Conservation (phyloP, 2,888 invertebrate genomes). For the Calameuta idolon region DNA sequence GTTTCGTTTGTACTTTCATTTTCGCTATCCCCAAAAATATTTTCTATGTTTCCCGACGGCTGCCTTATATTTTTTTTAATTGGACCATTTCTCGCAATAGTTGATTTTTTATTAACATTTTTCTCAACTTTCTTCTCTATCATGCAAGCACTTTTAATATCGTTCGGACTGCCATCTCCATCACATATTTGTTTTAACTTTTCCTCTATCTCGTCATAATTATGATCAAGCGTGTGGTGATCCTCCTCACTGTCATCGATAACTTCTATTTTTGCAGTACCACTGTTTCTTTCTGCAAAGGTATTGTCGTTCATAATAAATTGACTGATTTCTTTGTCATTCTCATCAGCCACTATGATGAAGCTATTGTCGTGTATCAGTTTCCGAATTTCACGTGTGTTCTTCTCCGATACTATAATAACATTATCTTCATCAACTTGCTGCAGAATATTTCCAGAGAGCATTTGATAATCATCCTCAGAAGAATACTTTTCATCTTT, state of each 20-base stretch:
- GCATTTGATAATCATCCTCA: constrained; percentile 11
- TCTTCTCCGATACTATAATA: constrained; percentile 40
- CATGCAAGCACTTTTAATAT: constrained; percentile 4
- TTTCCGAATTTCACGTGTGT: constrained; percentile 34
- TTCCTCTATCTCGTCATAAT: constrained; percentile 56
- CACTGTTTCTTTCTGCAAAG: constrained; percentile 3
- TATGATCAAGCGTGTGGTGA: constrained; percentile 33
- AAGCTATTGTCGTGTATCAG: constrained; percentile 32
- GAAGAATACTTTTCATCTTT: not conserved
- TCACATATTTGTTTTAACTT: constrained; percentile 48
- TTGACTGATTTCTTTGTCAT: constrained; percentile 32
- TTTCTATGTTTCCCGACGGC: constrained; percentile 16
- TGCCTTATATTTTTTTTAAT: constrained; percentile 15
- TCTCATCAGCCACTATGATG: constrained; percentile 27
- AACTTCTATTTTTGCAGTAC: constrained; percentile 36
- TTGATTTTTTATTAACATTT: constrained; percentile 12
- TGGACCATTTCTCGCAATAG: constrained; percentile 14
- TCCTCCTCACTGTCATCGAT: constrained; percentile 38
- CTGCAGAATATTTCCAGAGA: constrained; percentile 25
- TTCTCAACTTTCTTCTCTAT: not conserved
- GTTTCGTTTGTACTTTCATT: not conserved
- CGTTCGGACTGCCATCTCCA: constrained; percentile 22
- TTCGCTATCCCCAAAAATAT: not conserved
- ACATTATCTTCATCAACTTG: constrained; percentile 34
- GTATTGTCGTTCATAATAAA: constrained; percentile 16